Evolutionary conservation across 2,888 invertebrate species (phyloP), one percentile per base, ranked within the genome.

Genomic region (Drosophila subsilvestris): DNA sequence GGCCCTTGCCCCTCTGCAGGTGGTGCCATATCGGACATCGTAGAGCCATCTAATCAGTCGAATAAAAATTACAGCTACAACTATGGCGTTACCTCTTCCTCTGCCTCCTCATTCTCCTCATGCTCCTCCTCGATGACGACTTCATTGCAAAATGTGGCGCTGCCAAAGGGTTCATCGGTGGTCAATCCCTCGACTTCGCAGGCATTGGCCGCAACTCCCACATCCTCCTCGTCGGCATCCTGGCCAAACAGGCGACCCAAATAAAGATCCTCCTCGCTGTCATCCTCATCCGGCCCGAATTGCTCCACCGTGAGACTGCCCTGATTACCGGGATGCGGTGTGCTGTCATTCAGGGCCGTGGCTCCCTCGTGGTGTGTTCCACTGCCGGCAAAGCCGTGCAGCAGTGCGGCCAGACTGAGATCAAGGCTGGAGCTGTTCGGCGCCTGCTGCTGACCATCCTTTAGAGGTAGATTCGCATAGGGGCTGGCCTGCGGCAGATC

Each of bases 391-490:
- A 90, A 78, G 3, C 80, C 83, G 9, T 90, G 86, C 1, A 90
- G 60, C 3, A 87, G 75, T 1, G 82, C 86, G 3, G 90, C 88
- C 54, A 90, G 47, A 27, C 81, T 86, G 18, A 91, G 62, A 76
- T 90, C 90, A 55, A 89, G 59, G 20, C 80, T 80, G 7, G 69
- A 77, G 45, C 66, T 81, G 25, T 94, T 70, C 25, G 72, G 76
- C 37, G 79, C 43, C 61, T 81, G 80, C 91, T 78, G 74, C 78
- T 93, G 74, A 91, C 94, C 75, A 93, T 89, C 84, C 92, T 93
- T 81, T 78, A 93, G 75, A 7, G 92, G 91, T 50, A 91, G 75
- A 60, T 89, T 85, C 18, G 85, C 89, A 61, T 91, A 91, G 2
- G 86, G 90, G 54, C 80, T 86, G 70, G 78, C 66, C 29, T 54